Evolutionary conservation across 2,888 invertebrate genomes (phyloP).

Genomic region (Oligia latruncula): DNA sequence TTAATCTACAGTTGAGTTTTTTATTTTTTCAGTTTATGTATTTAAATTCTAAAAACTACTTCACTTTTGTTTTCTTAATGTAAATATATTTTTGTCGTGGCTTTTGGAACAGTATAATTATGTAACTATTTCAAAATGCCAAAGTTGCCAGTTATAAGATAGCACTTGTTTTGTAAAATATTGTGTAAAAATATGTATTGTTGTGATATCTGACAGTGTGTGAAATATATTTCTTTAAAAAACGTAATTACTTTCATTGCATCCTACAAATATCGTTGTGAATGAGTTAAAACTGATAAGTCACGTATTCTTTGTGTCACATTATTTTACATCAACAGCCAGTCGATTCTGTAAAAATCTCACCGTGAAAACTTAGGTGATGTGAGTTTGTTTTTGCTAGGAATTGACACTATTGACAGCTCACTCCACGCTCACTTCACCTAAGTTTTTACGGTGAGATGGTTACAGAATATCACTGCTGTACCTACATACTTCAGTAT

Average conservation of each 20-base stretch:
- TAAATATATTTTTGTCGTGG: neutral
- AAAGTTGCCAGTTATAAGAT: neutral
- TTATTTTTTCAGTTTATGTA: too few species aligned
- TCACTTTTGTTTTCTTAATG: neutral
- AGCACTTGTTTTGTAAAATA: constrained; percentile 12
- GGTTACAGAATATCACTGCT: too few species aligned
- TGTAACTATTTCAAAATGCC: constrained; percentile 7
- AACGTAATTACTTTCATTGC: constrained; percentile 28
- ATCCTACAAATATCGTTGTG: neutral
- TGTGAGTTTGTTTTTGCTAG: too few species aligned
- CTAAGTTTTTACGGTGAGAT: too few species aligned
- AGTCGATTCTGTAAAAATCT: too few species aligned
- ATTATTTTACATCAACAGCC: neutral
- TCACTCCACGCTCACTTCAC: too few species aligned
- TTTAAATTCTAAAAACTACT: neutral
- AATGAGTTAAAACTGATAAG: neutral
- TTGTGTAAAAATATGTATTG: constrained; percentile 33
- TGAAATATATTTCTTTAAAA: constrained; percentile 42
- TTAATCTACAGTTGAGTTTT: neutral
- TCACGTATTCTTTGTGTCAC: constrained; percentile 9
- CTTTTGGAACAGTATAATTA: neutral
- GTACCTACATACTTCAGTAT: too few species aligned
- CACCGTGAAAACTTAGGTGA: too few species aligned
- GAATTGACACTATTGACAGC: too few species aligned
- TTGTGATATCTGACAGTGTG: neutral